Evolutionary conservation across 2,113 vertebrate genomes (phyloP), one percentile per base, ranked within the genome.

Genomic region (Leptobrachium leishanense): DNA sequence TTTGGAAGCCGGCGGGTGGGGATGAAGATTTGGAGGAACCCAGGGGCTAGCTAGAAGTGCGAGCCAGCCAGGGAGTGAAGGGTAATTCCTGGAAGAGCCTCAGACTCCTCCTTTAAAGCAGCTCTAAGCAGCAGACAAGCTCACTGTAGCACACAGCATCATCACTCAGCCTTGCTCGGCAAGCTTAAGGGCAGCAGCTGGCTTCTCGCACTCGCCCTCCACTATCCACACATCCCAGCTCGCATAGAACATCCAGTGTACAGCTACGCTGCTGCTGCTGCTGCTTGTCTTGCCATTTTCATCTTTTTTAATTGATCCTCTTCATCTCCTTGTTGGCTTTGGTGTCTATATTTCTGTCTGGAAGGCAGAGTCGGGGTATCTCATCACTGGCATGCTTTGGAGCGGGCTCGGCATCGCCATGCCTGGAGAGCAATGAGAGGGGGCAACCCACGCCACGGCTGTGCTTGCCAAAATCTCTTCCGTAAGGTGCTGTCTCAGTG

Each of bases 401-500:
- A 80, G 63, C 71, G 85, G 91, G 84, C 84, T 89, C 83, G 82
- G 73, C 84, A 82, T 83, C 82, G 73, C 85, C 84, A 85, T 89
- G 77, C 77, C 77, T 80, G 77, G 77, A 63, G 88, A 92, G 93
- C 87, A 93, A 96, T 96, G 93, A 96, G 93, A 90, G 93, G 91
- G 81, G 93, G 93, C 84, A 92, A 94, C 85, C 94, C 93, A 88
- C 87, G 93, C 87, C 77, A 80, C 63, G 94, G 94, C 88, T 97
- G 96, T 84, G 94, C 94, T 88, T 97, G 96, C 93, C 95, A 95
- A 87, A 93, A 94, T 88, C 94, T 97, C 90, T 97, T 97, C 90
- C 93, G 95, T 83, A 97, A 97, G 93, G 94, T 97, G 88, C 91
- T 97, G 90, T 92, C 90, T 84, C 96, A 97, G 94, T 97, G 96